These are phyloP conservation scores for Cinclus cinclus DNA, from an alignment of 2,113 vertebrate genomes.

Conservation along the genomic window DNA sequence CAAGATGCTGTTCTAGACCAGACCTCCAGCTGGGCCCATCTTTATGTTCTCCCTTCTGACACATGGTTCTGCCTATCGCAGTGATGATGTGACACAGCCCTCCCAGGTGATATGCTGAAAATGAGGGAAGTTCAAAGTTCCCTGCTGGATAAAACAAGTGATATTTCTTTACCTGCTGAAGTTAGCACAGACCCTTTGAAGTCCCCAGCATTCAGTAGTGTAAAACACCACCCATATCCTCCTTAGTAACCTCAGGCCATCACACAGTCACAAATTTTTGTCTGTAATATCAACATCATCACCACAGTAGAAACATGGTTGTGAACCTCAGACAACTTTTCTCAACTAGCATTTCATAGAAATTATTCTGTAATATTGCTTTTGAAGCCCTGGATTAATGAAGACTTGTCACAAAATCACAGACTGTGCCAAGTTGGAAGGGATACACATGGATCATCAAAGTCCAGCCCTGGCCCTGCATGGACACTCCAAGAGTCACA, in stretches of 20 bases:
- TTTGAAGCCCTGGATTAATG: background rate
- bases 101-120: background rate
- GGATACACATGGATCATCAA: background rate
- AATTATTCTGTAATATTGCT: background rate
- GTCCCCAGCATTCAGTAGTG: background rate
- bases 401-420: background rate
- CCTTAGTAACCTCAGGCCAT: background rate
- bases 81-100: background rate
- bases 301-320: background rate
- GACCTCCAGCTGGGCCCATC: background rate
- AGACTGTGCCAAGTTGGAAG: background rate
- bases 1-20: accelerated
- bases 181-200: background rate
- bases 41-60: background rate
- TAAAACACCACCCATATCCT: background rate
- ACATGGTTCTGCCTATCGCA: accelerated
- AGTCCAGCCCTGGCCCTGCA: background rate
- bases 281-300: background rate
- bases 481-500: background rate
- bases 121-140: background rate
- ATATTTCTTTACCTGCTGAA: background rate
- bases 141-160: background rate
- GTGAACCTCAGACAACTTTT: background rate
- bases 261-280: background rate
- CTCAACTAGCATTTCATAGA: background rate